Conservation (phyloP, 2,888 invertebrate species). For the Pristionchus fissidentatus region DNA sequence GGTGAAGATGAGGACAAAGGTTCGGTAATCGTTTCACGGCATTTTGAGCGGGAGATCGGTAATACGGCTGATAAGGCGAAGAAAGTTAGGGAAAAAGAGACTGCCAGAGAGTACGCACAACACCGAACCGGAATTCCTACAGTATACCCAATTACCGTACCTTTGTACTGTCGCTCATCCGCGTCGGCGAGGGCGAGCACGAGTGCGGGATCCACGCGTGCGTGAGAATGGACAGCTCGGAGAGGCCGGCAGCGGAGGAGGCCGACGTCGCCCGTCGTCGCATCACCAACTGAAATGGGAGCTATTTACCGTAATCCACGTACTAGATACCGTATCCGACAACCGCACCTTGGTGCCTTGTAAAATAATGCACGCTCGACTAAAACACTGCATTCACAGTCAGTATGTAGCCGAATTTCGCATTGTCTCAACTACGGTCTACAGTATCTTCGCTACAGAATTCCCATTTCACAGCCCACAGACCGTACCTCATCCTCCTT, state of each 20-base stretch:
- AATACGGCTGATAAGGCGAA: too few relatives aligned
- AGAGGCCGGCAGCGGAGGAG: conserved; percentile 55
- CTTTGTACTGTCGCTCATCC: conserved; percentile 58
- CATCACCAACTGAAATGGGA: neutral
- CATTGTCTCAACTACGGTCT: neutral
- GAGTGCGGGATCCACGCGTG: conserved; percentile 69
- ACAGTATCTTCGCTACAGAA: neutral
- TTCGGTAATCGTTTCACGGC: too few relatives aligned
- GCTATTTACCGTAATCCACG: neutral
- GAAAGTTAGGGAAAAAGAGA: too few relatives aligned
- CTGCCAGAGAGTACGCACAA: too few relatives aligned
- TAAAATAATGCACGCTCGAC: neutral
- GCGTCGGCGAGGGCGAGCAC: conserved; percentile 72
- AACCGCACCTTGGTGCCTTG: neutral
- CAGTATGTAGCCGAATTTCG: neutral
- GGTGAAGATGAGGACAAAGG: too few relatives aligned
- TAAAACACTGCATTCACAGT: neutral
- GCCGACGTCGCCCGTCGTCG: conserved; percentile 16
- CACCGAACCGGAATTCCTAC: too few relatives aligned
- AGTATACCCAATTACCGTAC: conserved; percentile 36
- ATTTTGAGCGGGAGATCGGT: too few relatives aligned
- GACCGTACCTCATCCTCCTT: neutral
- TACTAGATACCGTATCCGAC: neutral
- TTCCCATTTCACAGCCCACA: neutral
- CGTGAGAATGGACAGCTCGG: conserved; percentile 74